These are phyloP conservation scores for Drosophila neotestacea DNA, from an alignment of 2,888 invertebrate species.

Conservation along the genomic window DNA sequence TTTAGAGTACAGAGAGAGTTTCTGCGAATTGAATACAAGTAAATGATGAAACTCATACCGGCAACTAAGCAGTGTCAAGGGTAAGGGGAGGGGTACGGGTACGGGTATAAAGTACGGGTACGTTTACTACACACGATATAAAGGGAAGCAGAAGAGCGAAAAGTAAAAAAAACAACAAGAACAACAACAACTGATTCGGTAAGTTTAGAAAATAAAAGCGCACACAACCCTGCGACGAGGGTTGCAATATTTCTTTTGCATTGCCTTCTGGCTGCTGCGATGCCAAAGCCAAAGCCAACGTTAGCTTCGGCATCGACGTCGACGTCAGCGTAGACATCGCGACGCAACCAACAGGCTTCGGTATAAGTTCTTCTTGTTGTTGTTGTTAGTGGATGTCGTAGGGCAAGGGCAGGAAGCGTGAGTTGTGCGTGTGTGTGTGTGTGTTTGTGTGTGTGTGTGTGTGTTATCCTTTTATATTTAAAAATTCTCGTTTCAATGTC, in stretches of 20 bases:
- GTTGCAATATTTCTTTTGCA: constrained; percentile 82
- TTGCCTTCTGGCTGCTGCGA: constrained; percentile 50
- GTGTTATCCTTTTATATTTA: constrained; percentile 81
- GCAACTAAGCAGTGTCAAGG: constrained; percentile 55
- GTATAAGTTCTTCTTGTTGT: constrained; percentile 78
- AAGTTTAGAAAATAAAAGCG: constrained; percentile 70
- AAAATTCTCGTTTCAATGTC: constrained; percentile 80
- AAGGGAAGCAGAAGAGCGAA: constrained; percentile 24
- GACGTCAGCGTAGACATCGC: constrained; percentile 35
- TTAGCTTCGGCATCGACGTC: neutral
- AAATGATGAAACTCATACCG: constrained; percentile 83
- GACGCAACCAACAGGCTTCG: constrained; percentile 50
- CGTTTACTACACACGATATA: constrained; percentile 12
- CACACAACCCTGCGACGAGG: constrained; percentile 73
- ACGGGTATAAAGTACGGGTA: constrained; percentile 12
- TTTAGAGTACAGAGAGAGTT: constrained; percentile 65
- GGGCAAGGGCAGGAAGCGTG: neutral
- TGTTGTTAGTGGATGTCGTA: constrained; percentile 81
- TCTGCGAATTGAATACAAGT: constrained; percentile 69
- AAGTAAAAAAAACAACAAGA: constrained; percentile 28
- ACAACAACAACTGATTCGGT: constrained; percentile 42
- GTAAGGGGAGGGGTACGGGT: constrained; percentile 2
- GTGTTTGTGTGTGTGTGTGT: constrained; percentile 55
- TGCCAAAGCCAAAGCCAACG: constrained; percentile 16
- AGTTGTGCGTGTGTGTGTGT: constrained; percentile 24